A percentile compares a stretch with the other conserved stretches of the same genome.
Conservation (phyloP, 2,113 vertebrate genomes). For the Leptobrachium ailaonicum region DNA sequence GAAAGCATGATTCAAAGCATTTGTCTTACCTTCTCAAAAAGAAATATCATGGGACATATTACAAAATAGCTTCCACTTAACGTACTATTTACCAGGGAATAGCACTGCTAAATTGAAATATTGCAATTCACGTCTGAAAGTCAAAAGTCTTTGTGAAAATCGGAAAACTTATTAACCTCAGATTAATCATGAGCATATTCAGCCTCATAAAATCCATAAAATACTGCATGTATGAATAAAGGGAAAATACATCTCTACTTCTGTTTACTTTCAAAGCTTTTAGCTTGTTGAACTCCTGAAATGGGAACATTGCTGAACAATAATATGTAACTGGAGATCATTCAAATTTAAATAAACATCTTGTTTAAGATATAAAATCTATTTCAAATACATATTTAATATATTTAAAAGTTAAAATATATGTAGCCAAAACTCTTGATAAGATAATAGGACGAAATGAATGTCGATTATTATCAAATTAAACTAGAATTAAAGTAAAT, state of each 20-base stretch:
- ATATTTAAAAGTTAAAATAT: no score
- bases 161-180: slow-evolving; percentile 28
- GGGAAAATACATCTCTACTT: slow-evolving; percentile 10
- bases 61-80: not conserved
- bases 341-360: slow-evolving; percentile 25
- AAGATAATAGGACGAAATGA: no score
- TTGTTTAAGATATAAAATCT: not conserved
- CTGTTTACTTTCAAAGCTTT: slow-evolving; percentile 49
- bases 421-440: no score
- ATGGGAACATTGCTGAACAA: slow-evolving; percentile 1
- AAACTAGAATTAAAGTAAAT: no score
- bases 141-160: slow-evolving; percentile 42
- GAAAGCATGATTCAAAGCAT: no score
- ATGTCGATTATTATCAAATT: no score
- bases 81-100: not conserved
- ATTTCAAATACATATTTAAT: no score
- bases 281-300: slow-evolving; percentile 1
- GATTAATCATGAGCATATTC: slow-evolving; percentile 7
- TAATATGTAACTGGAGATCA: not conserved
- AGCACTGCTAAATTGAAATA: slow-evolving; percentile 1
- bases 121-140: slow-evolving; percentile 9
- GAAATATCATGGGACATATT: not conserved
- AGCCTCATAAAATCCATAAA: slow-evolving; percentile 12
- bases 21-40: no score
- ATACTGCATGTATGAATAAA: slow-evolving; percentile 13